phyloP scores from a whole-genome alignment of 2,797 vertebrate genomes.

The Furcifer pardalis region DNA sequence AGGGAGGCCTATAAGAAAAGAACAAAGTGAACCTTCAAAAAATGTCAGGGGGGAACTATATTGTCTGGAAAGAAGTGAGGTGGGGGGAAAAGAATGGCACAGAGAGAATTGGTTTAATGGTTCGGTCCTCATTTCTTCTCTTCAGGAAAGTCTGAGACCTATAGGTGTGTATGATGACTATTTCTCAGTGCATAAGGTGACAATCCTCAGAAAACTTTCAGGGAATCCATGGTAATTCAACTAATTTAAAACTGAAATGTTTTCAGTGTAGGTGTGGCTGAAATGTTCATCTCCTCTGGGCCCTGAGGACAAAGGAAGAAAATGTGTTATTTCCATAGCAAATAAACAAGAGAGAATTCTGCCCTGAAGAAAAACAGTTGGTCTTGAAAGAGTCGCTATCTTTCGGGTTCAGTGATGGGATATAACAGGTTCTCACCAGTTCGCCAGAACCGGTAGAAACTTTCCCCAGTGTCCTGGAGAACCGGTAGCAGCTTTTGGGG shows the following conservation, averaged over 20 bases:
- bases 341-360: neutral
- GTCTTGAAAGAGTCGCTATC: neutral
- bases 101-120: neutral
- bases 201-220: neutral
- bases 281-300: neutral
- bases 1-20: too few relatives aligned
- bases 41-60: too few relatives aligned
- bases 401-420: too few relatives aligned
- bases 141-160: neutral
- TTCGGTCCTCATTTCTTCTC: neutral
- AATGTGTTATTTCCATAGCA: neutral
- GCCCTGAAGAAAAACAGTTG: neutral
- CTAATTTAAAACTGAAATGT: neutral
- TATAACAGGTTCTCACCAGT: too few relatives aligned
- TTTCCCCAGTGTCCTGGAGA: too few relatives aligned
- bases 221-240: neutral
- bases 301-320: neutral
- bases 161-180: neutral
- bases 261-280: neutral
- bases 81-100: neutral
- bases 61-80: neutral
- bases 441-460: too few relatives aligned
- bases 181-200: neutral
- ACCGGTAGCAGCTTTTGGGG: too few relatives aligned
- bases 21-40: too few relatives aligned